Conservation (phyloP, 2,888 invertebrate species). For the Dermolepida albohirtum region DNA sequence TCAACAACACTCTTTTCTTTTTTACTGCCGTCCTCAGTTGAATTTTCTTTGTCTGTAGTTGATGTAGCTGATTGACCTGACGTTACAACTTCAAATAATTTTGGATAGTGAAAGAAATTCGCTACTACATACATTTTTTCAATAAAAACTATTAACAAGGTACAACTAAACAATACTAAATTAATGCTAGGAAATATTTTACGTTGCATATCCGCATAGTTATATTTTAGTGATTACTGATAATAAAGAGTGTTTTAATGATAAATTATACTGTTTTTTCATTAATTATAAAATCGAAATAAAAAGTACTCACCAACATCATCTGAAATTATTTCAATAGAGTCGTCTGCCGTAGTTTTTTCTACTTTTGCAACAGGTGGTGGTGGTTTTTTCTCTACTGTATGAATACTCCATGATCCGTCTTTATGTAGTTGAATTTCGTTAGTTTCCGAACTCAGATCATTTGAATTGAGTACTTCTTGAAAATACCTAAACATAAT, state of each 20-base stretch:
- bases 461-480: conserved; percentile 81
- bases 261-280: too few relatives aligned
- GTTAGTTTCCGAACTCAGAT: conserved; percentile 76
- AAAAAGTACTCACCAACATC: conserved; percentile 73
- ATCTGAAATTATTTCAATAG: conserved; percentile 80
- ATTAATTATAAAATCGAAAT: background rate
- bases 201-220: too few relatives aligned
- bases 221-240: too few relatives aligned
- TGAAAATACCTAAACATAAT: conserved; percentile 78
- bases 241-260: too few relatives aligned
- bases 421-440: conserved; percentile 88
- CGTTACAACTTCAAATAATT: conserved; percentile 52
- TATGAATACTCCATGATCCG: conserved; percentile 85
- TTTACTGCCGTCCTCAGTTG: conserved; percentile 55
- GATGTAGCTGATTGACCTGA: conserved; percentile 53
- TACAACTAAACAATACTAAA: too few relatives aligned
- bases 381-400: conserved; percentile 71
- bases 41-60: conserved; percentile 52
- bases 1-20: conserved; percentile 71
- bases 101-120: background rate
- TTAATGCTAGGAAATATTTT: too few relatives aligned
- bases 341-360: conserved; percentile 63
- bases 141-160: background rate
- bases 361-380: conserved; percentile 64
- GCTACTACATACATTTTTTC: background rate